Evolutionary conservation across 1,140 invertebrate species (phyloP).

Genomic region (Fopius arisanus): DNA sequence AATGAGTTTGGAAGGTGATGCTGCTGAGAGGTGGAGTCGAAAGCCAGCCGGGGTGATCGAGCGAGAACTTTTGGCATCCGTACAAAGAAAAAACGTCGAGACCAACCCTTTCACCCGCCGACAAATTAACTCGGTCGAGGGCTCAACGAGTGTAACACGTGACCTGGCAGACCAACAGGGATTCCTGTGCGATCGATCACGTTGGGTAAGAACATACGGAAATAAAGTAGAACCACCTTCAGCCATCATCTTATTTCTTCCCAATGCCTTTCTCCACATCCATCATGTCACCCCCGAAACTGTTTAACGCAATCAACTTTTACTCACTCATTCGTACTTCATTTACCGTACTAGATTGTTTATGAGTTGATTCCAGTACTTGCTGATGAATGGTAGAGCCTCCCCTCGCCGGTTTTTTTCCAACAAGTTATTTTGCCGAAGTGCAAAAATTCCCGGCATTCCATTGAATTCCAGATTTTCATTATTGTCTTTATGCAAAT

Average conservation of each 20-base stretch:
- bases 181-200: slow-evolving; percentile 25
- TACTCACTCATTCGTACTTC: background rate
- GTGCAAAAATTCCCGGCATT: too few relatives aligned
- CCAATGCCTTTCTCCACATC: background rate
- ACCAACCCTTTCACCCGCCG: slow-evolving; percentile 3
- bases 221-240: background rate
- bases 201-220: background rate
- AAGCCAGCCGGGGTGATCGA: slow-evolving; percentile 21
- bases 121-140: slow-evolving; percentile 36
- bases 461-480: too few relatives aligned
- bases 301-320: background rate
- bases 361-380: background rate
- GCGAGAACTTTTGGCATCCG: slow-evolving; percentile 22
- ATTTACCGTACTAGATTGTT: background rate
- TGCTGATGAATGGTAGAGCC: background rate
- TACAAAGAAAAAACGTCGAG: slow-evolving; percentile 23
- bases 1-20: slow-evolving; percentile 10
- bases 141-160: slow-evolving; percentile 33
- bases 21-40: slow-evolving; percentile 23
- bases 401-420: background rate
- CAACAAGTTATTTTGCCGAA: background rate
- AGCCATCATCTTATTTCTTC: slow-evolving; percentile 6
- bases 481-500: too few relatives aligned
- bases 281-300: background rate
- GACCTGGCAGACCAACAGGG: slow-evolving; percentile 24